A percentile compares a stretch with the other conserved stretches of the same genome.
Evolutionary conservation across 2,888 invertebrate genomes (phyloP).

Genomic region (Gandaritis pyraliata): DNA sequence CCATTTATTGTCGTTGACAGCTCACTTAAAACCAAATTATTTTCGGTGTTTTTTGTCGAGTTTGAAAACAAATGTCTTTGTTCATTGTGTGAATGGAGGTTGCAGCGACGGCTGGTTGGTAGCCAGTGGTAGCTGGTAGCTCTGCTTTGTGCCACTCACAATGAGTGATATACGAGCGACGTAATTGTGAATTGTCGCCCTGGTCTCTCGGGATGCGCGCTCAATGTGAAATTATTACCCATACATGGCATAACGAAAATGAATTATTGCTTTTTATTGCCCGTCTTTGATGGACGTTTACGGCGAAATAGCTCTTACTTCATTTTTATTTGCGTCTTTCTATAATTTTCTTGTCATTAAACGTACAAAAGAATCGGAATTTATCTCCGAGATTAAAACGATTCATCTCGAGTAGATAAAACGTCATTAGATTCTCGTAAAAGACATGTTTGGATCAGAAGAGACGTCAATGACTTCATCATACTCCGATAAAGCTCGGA

Average conservation of each 20-base stretch:
- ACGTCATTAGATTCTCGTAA: constrained; percentile 68
- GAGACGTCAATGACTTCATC: constrained; percentile 72
- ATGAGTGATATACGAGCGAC: constrained; percentile 83
- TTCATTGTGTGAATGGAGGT: constrained; percentile 73
- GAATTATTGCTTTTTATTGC: constrained; percentile 80
- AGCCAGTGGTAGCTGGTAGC: constrained; percentile 77
- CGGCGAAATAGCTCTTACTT: constrained; percentile 59
- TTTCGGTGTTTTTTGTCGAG: constrained; percentile 72
- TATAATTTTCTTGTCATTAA: constrained; percentile 50
- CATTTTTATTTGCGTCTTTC: constrained; percentile 47
- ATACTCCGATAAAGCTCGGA: constrained; percentile 60
- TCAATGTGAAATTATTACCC: constrained; percentile 82
- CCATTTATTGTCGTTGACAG: constrained; percentile 69
- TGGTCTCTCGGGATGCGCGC: constrained; percentile 61
- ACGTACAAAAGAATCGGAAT: constrained; percentile 41
- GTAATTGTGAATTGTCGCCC: constrained; percentile 80
- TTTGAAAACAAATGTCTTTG: constrained; percentile 82
- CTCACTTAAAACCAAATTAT: constrained; percentile 74
- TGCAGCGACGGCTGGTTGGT: constrained; percentile 68
- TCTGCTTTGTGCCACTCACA: constrained; percentile 78
- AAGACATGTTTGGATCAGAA: constrained; percentile 65
- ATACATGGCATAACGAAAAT: constrained; percentile 82
- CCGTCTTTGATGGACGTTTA: constrained; percentile 59
- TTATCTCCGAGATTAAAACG: constrained; percentile 49
- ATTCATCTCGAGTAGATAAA: constrained; percentile 59